Conservation (phyloP, 2,888 invertebrate genomes). For the Nephrotoma appendiculata region DNA sequence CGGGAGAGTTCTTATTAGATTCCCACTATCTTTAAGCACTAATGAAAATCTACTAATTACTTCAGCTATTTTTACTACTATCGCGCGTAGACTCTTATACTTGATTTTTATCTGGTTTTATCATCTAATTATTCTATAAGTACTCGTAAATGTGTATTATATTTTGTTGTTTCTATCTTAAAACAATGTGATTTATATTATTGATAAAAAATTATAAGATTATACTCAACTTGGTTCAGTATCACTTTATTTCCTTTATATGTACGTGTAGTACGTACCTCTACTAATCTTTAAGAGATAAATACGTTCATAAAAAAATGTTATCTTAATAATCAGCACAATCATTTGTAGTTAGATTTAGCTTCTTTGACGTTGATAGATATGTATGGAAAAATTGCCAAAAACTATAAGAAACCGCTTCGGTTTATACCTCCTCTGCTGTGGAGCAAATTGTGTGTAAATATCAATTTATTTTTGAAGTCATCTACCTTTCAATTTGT, state of each 20-base stretch:
- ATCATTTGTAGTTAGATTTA: not conserved
- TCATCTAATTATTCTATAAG: not conserved
- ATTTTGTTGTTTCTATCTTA: not conserved
- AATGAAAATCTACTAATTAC: not conserved
- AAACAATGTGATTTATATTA: not conserved
- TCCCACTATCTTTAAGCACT: not conserved
- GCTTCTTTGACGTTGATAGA: not conserved
- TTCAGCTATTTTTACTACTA: not conserved
- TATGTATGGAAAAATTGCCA: too few species aligned
- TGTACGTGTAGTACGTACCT: not conserved
- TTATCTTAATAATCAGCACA: not conserved
- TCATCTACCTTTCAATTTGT: not conserved
- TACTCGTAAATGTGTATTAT: not conserved
- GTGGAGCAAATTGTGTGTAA: too few species aligned
- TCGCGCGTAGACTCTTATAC: not conserved
- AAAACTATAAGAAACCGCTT: too few species aligned
- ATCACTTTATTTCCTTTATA: not conserved
- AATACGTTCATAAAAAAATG: not conserved
- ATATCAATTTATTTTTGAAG: not conserved
- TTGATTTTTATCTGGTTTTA: not conserved
- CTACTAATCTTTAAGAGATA: not conserved
- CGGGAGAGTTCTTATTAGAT: not conserved
- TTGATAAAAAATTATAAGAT: not conserved
- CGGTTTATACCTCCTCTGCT: too few species aligned
- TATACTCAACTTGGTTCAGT: not conserved